Conservation (phyloP, 1,140 invertebrate species). For the Bombyx mandarina region DNA sequence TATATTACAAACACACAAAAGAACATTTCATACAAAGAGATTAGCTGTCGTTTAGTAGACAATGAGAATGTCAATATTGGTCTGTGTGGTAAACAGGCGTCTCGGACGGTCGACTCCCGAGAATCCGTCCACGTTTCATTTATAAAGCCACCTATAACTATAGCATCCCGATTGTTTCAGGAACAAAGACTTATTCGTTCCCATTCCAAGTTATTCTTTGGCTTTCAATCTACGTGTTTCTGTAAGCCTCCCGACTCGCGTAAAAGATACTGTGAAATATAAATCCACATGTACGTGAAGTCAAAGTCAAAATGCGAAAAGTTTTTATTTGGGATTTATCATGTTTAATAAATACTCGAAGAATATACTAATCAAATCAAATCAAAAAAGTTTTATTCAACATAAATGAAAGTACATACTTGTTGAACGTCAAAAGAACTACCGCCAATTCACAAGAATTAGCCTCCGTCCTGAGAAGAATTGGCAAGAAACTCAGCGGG, state of each 20-base stretch:
- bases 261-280: no score
- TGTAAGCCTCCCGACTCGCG: not conserved
- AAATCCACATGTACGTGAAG: no score
- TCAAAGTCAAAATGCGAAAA: no score
- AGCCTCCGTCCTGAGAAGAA: no score
- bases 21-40: constrained; percentile 50
- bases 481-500: no score
- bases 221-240: constrained; percentile 8
- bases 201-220: constrained; percentile 1
- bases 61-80: constrained; percentile 62
- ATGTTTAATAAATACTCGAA: no score
- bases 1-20: constrained; percentile 30
- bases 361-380: not conserved
- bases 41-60: constrained; percentile 49
- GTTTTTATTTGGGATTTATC: no score
- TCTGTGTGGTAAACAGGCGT: constrained; percentile 49
- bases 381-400: no score
- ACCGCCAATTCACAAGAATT: no score
- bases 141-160: constrained; percentile 10
- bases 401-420: no score
- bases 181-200: constrained; percentile 27
- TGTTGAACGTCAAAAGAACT: no score
- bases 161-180: constrained; percentile 28
- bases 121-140: constrained; percentile 33
- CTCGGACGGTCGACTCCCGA: constrained; percentile 38